Evolutionary conservation across 2,113 vertebrate species (phyloP), one percentile per base, ranked within the genome.

Genomic region (Sterrhoptilus dennistouni): DNA sequence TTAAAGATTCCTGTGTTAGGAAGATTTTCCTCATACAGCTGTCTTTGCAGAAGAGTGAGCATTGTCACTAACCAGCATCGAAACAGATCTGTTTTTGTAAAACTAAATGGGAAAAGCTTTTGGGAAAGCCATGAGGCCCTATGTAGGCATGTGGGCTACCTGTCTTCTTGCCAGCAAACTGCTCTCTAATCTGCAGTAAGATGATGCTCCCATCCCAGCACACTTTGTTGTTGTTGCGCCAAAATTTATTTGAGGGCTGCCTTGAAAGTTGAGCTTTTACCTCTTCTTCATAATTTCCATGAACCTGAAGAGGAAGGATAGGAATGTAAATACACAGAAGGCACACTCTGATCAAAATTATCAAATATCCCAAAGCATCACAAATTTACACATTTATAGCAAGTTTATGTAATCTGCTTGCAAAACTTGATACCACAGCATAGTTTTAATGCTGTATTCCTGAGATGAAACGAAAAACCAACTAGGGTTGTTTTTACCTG

Each of bases 91-190:
- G 7, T 74, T 71, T 75, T 42, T 18, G 5, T 33, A 24, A 15
- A 44, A 61, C 11, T 75, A 31, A 61, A 38, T 11, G 49, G 54
- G 28, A 52, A 61, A 65, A 40, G 27, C 10, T 83, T 87, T 60
- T 52, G 23, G 35, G 63, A 80, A 53, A 74, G 29, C 28, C 3
- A 0, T 36, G 42, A 65, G n/a, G 24, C 15, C 11, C 14, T 77
- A 3, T 0, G 0, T 16, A 18, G 13, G 11, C 28, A 6, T 49
- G 7, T 49, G 29, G 22, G 25, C 7, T 74, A 9, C 35, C 7
- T 42, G 47, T 18, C 29, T 44, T 31, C 29, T 47, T 76, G 61
- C 9, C 28, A 64, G 23, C 14, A 50, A 36, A 75, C 14, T 53
- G 28, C 27, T 38, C 0, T 10, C 76, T 3, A 2, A 29, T 57